Evolutionary conservation across 2,113 vertebrate genomes (phyloP), one percentile per base, ranked within the genome.

Genomic region (Rhynchomys soricoides): DNA sequence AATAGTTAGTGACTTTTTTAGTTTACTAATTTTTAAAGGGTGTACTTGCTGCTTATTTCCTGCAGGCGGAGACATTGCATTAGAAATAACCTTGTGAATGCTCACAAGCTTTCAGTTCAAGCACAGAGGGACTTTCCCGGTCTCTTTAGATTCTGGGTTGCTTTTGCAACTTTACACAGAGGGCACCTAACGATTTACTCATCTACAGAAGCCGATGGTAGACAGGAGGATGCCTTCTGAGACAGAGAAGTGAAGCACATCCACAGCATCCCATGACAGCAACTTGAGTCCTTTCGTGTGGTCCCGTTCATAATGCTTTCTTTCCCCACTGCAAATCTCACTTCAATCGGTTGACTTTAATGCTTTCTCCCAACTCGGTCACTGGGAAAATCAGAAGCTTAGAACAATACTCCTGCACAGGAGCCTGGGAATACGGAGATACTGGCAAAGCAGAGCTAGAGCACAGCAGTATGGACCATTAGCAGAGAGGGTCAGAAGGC

Each of bases 31-130:
- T 66, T 68, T 66, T 7, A 8, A n/a, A 43, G 70, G 7, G 1
- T 75, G 71, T 15, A 4, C 31, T 68, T 45, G 48, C 40, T 3
- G 1, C 8, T 73, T 48, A 0, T 2, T 2, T 89, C 86, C 45
- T 0, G 73, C 66, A 96, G 94, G 90, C n/a, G 96, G 96, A n/a
- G 21, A 59, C 34, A 40, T 68, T 48, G 81, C 24, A n/a, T 66
- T 24, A 31, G 45, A 57, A 91, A 62, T 37, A 55, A n/a, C 7
- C 1, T 50, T 50, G 2, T 43, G 62, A n/a, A 34, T 0, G 0
- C 16, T 26, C 1, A 1, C 0, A 2, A 3, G 12, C 26, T 31
- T 68, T 50, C 37, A 0, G 31, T n/a, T 29, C 43, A 43, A 0
- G 2, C 24, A 13, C n/a, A 64, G 34, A 10, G 6, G 50, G 21